Base-by-base conservation (phyloP, 2,888 invertebrate genomes). In the Agrenia bidenticulata region DNA sequence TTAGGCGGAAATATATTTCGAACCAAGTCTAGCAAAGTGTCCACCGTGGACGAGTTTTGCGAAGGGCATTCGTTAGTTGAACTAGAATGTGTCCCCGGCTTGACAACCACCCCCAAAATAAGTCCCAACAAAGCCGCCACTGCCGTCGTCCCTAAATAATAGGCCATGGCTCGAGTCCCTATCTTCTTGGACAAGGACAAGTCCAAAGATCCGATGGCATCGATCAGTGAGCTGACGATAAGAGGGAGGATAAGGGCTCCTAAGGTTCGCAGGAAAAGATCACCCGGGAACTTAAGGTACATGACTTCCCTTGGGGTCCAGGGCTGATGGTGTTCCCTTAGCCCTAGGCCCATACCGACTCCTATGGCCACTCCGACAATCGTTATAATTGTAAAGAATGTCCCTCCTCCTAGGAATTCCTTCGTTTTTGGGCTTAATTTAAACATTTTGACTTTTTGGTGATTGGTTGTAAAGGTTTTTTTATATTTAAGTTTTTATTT, bases 281-380 rank as follows among this genome's bases (percentile, higher is more conserved):
- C 94, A 42, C 97, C 96, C 1, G 93, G 88, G 80, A 93, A 95
- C 78, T 90, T 89, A 79, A 96, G 87, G 83, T 95, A 96, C 90
- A 94, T 93, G 73, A 93, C 88, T 75, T 95, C 90, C 64, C 95
- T 83, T 64, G 85, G 82, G 41, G 87, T 84, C 90, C 90, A 92
- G 78, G 83, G 80, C 50, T 71, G 59, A 15, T 77, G 79, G 11
- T 75, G 65, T 37, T 64, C 66, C n/a, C 45, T 5, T 9, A 45
- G 19, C 4, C 45, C 51, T 21, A 51, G 9, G 9, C 51, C 24
- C 26, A 89, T 82, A 27, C 85, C 78, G 1, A 89, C 87, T 11
- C 92, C 92, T 5, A 87, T 85, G n/a, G 89, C 79, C n/a, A 92
- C 92, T 64, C 92, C 92, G 54, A 86, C 82, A 42, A 92, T 83